These are phyloP conservation scores for Actinia equina DNA, from an alignment of 64 coral and sea anemone species.

Conservation along the genomic window DNA sequence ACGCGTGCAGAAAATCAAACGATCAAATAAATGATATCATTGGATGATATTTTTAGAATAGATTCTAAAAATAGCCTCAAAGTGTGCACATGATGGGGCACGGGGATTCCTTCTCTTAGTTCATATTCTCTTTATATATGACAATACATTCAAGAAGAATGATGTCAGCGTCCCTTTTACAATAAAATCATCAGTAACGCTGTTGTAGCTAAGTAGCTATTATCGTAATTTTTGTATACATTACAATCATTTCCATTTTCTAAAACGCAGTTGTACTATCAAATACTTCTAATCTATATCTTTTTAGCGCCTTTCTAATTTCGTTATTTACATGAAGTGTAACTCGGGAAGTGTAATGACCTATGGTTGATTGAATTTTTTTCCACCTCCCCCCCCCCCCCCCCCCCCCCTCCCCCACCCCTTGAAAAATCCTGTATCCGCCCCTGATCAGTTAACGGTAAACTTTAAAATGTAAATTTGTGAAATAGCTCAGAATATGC, in stretches of 20 bases:
- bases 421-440: background rate
- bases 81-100: too few relatives aligned
- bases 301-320: slow-evolving; percentile 11
- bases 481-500: too few relatives aligned
- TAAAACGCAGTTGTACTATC: background rate
- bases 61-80: too few relatives aligned
- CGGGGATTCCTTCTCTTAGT: too few relatives aligned
- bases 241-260: slow-evolving; percentile 9
- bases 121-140: background rate
- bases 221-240: background rate
- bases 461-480: too few relatives aligned
- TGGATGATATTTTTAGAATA: too few relatives aligned
- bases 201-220: background rate
- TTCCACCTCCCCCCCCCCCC: background rate
- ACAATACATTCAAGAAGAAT: background rate
- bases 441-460: too few relatives aligned
- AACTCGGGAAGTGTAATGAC: slow-evolving; percentile 10
- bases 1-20: too few relatives aligned
- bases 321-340: slow-evolving; percentile 12
- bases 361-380: background rate
- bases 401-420: background rate
- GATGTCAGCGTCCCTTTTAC: background rate
- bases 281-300: background rate
- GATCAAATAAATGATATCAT: too few relatives aligned
- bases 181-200: background rate